Conservation (phyloP, 2,797 vertebrate species). For the Phataginus tetradactyla region DNA sequence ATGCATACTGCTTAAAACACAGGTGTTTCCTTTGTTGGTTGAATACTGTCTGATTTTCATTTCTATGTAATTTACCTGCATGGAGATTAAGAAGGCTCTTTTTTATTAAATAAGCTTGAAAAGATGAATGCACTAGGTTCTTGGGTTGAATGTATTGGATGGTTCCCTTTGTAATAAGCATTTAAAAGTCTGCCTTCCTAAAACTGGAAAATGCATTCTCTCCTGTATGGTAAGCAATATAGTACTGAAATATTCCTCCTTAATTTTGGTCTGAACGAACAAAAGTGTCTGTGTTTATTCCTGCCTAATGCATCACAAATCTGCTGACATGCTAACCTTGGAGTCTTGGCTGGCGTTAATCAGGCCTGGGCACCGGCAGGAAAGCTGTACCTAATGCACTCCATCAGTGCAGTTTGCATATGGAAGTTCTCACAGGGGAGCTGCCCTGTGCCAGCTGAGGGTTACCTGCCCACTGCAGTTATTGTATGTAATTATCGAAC, state of each 20-base stretch:
- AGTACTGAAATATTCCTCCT: slow-evolving; percentile 84
- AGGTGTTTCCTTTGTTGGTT: slow-evolving; percentile 79
- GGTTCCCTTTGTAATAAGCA: slow-evolving; percentile 78
- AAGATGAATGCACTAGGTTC: slow-evolving; percentile 83
- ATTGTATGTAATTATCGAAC: slow-evolving; percentile 99
- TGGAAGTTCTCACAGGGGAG: slow-evolving; percentile 95
- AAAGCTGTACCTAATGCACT: slow-evolving; percentile 89
- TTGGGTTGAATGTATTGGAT: slow-evolving; percentile 73
- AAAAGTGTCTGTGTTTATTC: slow-evolving; percentile 93
- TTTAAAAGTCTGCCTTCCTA: slow-evolving; percentile 78
- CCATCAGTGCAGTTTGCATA: slow-evolving; percentile 93
- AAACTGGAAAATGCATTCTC: slow-evolving; percentile 81
- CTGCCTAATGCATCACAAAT: slow-evolving; percentile 94
- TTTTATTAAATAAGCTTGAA: slow-evolving; percentile 85
- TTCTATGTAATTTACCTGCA: slow-evolving; percentile 81
- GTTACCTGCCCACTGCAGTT: slow-evolving; percentile 95
- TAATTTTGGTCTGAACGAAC: slow-evolving; percentile 88
- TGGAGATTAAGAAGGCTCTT: slow-evolving; percentile 81
- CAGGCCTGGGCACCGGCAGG: slow-evolving; percentile 89
- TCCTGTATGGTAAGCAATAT: slow-evolving; percentile 78
- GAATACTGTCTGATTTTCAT: slow-evolving; percentile 83
- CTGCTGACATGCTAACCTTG: slow-evolving; percentile 93
- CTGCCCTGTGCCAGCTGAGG: slow-evolving; percentile 94
- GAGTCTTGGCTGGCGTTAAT: slow-evolving; percentile 90
- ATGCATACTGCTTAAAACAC: slow-evolving; percentile 44